A percentile compares a stretch with the other conserved stretches of the same genome.
These are phyloP conservation scores for Dryas iulia DNA, from an alignment of 1,140 invertebrate species.

Conservation along the genomic window DNA sequence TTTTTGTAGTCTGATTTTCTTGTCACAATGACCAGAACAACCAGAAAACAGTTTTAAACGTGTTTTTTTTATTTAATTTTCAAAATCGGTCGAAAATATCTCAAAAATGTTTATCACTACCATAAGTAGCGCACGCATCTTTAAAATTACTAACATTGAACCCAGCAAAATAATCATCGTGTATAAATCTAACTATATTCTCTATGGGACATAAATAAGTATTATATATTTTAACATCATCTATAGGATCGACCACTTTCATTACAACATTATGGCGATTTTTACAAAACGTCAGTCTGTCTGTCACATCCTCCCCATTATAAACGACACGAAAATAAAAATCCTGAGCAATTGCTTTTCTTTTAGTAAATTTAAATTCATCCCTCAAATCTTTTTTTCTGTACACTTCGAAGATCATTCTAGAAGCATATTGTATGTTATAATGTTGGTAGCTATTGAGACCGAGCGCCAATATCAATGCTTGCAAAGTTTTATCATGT, in stretches of 20 bases:
- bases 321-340: conserved; percentile 91
- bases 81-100: neutral
- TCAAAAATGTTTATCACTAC: conserved; percentile 47
- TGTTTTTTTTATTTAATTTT: too few relatives aligned
- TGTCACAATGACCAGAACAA: too few relatives aligned
- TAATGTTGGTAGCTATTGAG: conserved; percentile 81
- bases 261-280: conserved; percentile 68
- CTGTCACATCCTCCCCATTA: conserved; percentile 93
- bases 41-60: too few relatives aligned
- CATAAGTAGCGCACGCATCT: conserved; percentile 85
- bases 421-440: conserved; percentile 88
- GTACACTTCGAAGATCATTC: conserved; percentile 92
- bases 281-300: conserved; percentile 89
- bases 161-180: conserved; percentile 90
- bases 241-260: conserved; percentile 55
- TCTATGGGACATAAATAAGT: conserved; percentile 90
- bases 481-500: conserved; percentile 94
- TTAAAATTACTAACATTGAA: conserved; percentile 93
- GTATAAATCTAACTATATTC: conserved; percentile 90
- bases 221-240: conserved; percentile 55
- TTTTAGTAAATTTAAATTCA: conserved; percentile 78
- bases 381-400: conserved; percentile 78
- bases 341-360: conserved; percentile 81
- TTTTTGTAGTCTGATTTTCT: too few relatives aligned
- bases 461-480: conserved; percentile 89